Evolutionary conservation across 2,797 vertebrate genomes (phyloP), one percentile per base, ranked within the genome.

Genomic region (Novumbra hubbsi): DNA sequence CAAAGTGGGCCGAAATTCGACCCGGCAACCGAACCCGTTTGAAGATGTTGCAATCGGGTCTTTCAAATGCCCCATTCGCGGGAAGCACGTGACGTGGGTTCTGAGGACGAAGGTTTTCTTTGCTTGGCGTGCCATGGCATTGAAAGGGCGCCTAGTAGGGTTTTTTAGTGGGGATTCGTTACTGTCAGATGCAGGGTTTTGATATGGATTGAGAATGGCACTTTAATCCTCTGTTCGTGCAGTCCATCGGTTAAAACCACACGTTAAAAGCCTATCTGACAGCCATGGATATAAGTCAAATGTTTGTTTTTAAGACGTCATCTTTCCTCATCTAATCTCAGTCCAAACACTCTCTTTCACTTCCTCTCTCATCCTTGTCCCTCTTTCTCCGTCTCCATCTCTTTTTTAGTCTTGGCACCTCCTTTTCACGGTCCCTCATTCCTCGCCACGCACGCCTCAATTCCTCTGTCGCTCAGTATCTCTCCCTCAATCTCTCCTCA

Each of bases 31-130:
- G 0, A 9, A 73, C 45, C 67, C 71, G 14, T 66, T 70, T 69
- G 75, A 83, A 73, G 70, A 70, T 81, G 73, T 73, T 83, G 68
- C 78, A 80, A 78, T 72, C 41, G 60, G 19, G 71, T 45, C 60
- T 66, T 28, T 34, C 70, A 74, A 60, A 38, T 81, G 76, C 64
- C 71, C 74, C 38, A 55, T n/a, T 70, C 57, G 65, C 21, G 71
- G 81, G 74, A 45, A 72, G 76, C 27, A 11, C 16, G 9, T 27
- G 76, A 66, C 73, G 68, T 4, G 78, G 21, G 38, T 30, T 30
- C 19, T 34, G 4, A 41, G 1, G 60, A 24, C 9, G 0, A 63
- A 27, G 60, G 27, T 63, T 24, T 63, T 63, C 5, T 28, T 28
- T 30, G 9, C 24, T n/a, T 16, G 19, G 30, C 11, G 14, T 48